These are phyloP conservation scores for Ecliptopera silaceata DNA, from an alignment of 2,888 invertebrate genomes.

Conservation along the genomic window DNA sequence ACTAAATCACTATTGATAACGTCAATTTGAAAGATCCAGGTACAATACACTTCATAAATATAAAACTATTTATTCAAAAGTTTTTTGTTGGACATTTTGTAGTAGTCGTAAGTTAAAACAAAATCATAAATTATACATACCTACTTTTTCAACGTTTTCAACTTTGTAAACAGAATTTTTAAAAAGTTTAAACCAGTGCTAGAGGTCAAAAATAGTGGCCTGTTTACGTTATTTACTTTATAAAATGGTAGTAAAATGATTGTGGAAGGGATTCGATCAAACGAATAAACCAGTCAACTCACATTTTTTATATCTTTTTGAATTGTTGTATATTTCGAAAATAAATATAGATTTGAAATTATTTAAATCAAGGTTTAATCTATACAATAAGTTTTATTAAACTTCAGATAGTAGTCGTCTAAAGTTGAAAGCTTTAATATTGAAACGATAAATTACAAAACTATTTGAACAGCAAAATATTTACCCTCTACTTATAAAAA, in stretches of 20 bases:
- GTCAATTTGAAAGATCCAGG: background rate
- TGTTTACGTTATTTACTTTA: conserved; percentile 34
- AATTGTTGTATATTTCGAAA: background rate
- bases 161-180: no score
- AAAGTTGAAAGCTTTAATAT: no score
- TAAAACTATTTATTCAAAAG: no score
- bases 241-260: conserved; percentile 16
- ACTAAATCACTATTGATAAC: background rate
- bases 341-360: background rate
- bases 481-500: no score
- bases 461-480: no score
- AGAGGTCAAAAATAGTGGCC: conserved; percentile 9
- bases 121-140: no score
- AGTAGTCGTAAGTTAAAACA: no score
- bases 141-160: no score
- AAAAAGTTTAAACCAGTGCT: background rate
- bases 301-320: background rate
- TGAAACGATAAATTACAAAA: no score
- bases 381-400: background rate
- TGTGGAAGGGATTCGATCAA: conserved; percentile 12
- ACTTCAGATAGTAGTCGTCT: background rate
- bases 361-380: background rate
- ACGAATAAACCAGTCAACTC: conserved; percentile 2
- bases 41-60: no score
- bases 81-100: no score